phyloP scores from a whole-genome alignment of 2,797 vertebrate species.

The Delichon dasypus region DNA sequence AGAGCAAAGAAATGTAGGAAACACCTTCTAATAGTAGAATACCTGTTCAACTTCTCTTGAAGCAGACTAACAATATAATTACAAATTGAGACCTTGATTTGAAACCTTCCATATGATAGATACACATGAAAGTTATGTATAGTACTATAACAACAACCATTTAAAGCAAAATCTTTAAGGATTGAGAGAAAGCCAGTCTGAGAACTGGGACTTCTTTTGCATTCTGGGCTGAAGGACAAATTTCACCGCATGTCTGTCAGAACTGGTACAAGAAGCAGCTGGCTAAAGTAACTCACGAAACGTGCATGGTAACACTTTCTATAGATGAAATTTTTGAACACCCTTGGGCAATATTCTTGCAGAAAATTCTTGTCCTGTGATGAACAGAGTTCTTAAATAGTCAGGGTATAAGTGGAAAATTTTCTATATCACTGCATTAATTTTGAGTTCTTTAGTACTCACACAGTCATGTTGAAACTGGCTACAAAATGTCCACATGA shows the following conservation, averaged over 20 bases:
- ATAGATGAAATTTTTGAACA: not conserved
- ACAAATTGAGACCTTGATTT: not conserved
- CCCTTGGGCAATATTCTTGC: not conserved
- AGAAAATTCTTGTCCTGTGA: not conserved
- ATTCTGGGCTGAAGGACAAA: constrained; percentile 11
- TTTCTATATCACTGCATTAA: not conserved
- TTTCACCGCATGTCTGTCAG: not conserved
- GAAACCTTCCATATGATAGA: not conserved
- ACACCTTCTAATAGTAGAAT: not conserved
- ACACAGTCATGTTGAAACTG: not conserved
- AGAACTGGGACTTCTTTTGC: not conserved
- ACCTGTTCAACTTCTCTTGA: not conserved
- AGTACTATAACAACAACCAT: not conserved
- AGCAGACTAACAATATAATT: not conserved
- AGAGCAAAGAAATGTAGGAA: not conserved
- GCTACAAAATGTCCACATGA: not conserved
- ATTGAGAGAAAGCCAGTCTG: not conserved
- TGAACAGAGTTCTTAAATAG: not conserved
- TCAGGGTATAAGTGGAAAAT: not conserved
- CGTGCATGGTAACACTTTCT: not conserved
- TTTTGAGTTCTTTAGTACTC: not conserved
- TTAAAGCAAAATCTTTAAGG: not conserved
- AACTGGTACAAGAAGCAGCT: not conserved
- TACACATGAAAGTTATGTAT: not conserved
- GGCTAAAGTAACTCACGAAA: not conserved